A percentile compares a stretch with the other conserved stretches of the same genome.
These are phyloP conservation scores for Leptodactylus fallax DNA, from an alignment of 2,797 vertebrate genomes.

Conservation along the genomic window DNA sequence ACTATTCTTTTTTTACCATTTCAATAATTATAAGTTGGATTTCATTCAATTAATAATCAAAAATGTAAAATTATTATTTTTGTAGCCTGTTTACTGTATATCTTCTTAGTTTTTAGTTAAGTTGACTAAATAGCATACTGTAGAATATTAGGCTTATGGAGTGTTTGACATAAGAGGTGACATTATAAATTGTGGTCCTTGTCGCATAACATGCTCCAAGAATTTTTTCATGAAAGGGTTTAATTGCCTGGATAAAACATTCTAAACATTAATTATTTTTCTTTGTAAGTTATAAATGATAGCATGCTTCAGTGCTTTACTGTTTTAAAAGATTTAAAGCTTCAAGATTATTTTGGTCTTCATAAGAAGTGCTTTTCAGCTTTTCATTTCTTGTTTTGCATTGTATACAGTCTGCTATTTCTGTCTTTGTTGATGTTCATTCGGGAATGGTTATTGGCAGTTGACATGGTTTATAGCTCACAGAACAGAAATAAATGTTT, in stretches of 20 bases:
- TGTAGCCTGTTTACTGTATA: neutral
- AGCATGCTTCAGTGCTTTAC: constrained; percentile 53
- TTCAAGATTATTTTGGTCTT: constrained; percentile 26
- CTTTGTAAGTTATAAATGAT: constrained; percentile 56
- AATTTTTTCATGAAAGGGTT: constrained; percentile 51
- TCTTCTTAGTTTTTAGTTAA: neutral
- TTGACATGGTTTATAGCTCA: neutral
- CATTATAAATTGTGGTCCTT: constrained; percentile 56
- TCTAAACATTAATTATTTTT: constrained; percentile 61
- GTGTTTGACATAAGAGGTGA: constrained; percentile 46
- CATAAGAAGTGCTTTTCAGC: constrained; percentile 15
- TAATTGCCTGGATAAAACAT: constrained; percentile 60
- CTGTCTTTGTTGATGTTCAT: constrained; percentile 43
- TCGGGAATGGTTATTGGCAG: constrained; percentile 21
- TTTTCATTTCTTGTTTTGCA: constrained; percentile 44
- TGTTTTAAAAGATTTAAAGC: constrained; percentile 49
- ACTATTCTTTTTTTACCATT: neutral
- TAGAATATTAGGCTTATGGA: constrained; percentile 41
- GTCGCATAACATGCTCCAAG: constrained; percentile 53
- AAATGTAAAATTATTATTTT: neutral
- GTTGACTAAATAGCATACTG: constrained; percentile 30
- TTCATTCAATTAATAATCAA: neutral
- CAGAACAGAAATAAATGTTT: neutral
- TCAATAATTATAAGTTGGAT: neutral
- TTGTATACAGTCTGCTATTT: constrained; percentile 28